Conservation (phyloP, 2,888 invertebrate genomes). For the Hypomecis punctinalis region DNA sequence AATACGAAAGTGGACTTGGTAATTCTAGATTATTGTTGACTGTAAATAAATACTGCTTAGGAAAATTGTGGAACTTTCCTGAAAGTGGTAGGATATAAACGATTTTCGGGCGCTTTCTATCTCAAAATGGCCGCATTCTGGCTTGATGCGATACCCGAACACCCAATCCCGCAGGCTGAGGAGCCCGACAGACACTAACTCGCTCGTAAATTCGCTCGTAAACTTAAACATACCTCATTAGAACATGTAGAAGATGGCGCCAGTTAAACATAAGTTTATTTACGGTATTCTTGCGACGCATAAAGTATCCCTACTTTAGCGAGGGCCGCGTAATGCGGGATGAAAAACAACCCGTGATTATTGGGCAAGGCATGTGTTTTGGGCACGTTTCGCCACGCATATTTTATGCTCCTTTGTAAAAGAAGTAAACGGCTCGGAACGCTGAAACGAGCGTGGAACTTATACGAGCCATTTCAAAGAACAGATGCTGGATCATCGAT, state of each 20-base stretch:
- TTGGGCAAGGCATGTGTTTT: conserved; percentile 45
- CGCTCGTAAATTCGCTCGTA: conserved; percentile 65
- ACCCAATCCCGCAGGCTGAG: conserved; percentile 28
- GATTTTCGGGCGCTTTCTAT: not conserved
- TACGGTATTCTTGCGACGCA: conserved; percentile 39
- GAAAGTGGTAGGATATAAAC: not conserved
- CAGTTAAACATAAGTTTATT: conserved; percentile 51
- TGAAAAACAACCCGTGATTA: conserved; percentile 46
- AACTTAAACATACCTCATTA: conserved; percentile 65
- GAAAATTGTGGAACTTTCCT: conserved; percentile 1
- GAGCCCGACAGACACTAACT: conserved; percentile 45
- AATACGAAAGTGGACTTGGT: conserved; percentile 32
- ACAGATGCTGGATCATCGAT: conserved; percentile 38
- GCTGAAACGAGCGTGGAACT: conserved; percentile 25
- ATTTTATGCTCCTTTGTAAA: conserved; percentile 40
- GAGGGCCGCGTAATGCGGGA: conserved; percentile 42
- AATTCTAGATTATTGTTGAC: conserved; percentile 46
- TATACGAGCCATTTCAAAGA: conserved; percentile 30
- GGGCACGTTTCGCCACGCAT: conserved; percentile 42
- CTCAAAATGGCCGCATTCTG: conserved; percentile 5
- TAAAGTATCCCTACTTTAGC: conserved; percentile 36
- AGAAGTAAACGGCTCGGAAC: conserved; percentile 37
- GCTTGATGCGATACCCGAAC: conserved; percentile 2
- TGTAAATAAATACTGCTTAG: conserved; percentile 2
- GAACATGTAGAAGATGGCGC: conserved; percentile 61